Conservation (phyloP, 2,888 invertebrate species). For the Esperia sulphurella region DNA sequence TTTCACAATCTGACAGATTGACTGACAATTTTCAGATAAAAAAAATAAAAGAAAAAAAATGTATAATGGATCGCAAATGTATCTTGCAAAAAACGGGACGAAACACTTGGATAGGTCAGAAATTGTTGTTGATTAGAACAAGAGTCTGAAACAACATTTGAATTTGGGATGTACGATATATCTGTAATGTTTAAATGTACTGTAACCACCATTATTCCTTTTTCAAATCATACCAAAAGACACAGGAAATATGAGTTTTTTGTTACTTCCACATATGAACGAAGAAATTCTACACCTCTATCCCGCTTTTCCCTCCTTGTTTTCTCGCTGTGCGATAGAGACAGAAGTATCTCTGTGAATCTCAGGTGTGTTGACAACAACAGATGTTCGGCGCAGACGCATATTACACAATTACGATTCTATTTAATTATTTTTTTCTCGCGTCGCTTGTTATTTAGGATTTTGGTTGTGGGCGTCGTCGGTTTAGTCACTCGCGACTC, state of each 20-base stretch:
- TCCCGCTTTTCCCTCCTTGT: conserved; percentile 32
- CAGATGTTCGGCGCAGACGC: conserved; percentile 72
- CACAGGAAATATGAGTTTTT: conserved; percentile 78
- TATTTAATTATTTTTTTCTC: conserved; percentile 75
- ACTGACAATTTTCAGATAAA: too few species aligned
- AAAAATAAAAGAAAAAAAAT: too few species aligned
- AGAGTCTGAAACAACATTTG: too few species aligned
- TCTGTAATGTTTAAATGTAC: conserved; percentile 38
- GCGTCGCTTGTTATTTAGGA: conserved; percentile 52
- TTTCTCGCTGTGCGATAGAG: conserved; percentile 27
- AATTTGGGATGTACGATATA: conserved; percentile 1
- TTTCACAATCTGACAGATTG: too few species aligned
- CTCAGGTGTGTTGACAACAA: conserved; percentile 78
- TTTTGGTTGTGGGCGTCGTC: conserved; percentile 52
- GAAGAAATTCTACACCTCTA: conserved; percentile 36
- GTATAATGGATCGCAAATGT: too few species aligned
- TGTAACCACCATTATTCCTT: conserved; percentile 60
- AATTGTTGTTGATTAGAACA: too few species aligned
- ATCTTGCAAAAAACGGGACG: too few species aligned
- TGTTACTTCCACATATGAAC: conserved; percentile 73
- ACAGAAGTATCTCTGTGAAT: conserved; percentile 31
- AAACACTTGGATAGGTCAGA: too few species aligned
- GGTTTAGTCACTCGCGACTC: conserved; percentile 12
- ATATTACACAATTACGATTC: conserved; percentile 77
- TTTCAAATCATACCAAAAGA: conserved; percentile 77